Evolutionary conservation across 1,140 invertebrate genomes (phyloP), one percentile per base, ranked within the genome.

Genomic region (Parasteatoda tepidariorum): DNA sequence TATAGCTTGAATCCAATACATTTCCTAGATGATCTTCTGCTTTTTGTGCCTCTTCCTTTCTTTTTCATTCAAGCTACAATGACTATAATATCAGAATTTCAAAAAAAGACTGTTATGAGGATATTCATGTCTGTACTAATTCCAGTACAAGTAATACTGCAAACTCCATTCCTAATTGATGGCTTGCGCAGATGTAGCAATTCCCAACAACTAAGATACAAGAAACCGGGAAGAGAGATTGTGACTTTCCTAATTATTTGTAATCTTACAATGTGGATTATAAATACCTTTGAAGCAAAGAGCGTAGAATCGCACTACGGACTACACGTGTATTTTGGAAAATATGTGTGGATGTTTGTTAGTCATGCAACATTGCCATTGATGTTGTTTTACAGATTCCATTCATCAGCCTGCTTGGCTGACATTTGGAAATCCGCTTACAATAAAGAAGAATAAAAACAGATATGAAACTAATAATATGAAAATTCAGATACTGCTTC

Each of bases 341-440:
- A 90, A 79, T 86, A 90, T 3, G 86, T 93, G 4, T 95, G 94
- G 94, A 93, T 93, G 48, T 92, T 95, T 31, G 90, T 95, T 3
- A 93, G 92, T 24, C 94, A 95, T 86, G 89, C 94, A 74, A 93
- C 93, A 41, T 88, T 94, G 54, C 94, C 94, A 1, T 89, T 95
- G 0, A 93, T 93, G 57, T 93, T 95, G 90, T 95, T 95, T 89
- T 95, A 93, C 85, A 90, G 94, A 70, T 96, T 95, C 89, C 95
- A 96, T 89, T 94, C 94, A 0, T 94, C 94, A 38, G 94, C 94
- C 13, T 95, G 94, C 87, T 91, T 95, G 31, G 94, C 93, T 11
- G 94, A 95, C 87, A 94, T 96, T 76, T 96, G 94, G 94, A 93
- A 94, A 87, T 92, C 93, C 30, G 93, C 93, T 3, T 95, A 95